Base-by-base conservation (phyloP, 2,797 vertebrate species). In the Eospalax fontanierii region DNA sequence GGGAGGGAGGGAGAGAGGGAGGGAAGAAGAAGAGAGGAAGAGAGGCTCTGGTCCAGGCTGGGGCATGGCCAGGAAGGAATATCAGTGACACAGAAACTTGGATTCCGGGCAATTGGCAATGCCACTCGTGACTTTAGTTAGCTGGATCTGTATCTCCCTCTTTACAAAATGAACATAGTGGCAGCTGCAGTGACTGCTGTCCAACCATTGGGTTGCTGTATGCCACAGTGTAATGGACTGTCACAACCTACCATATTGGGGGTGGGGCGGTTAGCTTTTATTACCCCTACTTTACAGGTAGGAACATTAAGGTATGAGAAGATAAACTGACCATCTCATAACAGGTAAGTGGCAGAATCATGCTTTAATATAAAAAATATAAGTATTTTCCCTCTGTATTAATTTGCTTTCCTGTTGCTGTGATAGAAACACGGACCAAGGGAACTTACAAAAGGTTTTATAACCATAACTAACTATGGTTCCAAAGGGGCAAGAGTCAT, bases 231-330 rank as follows among this genome's bases (percentile, higher is more conserved):
- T 91, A 30, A 0, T 74, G 59, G 76, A 74, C 50, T 46, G 24
- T 89, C 74, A 89, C 7, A 89, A 78, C 30, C 81, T 71, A n/a
- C 40, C 14, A 22, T 10, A 43, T 3, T 9, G 5, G 1, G 7
- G 22, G 2, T 9, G 5, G 1, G 7, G 22, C 4, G 28, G 15
- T 2, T 54, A 11, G 28, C 61, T 71, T 68, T 71, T 71, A 81
- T 35, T 63, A 83, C 2, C 70, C 35, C 35, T 74, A 90, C 87
- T 94, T 92, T 83, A 80, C 4, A 84, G 22, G 75, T 79, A 30
- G 33, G 10, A 87, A 75, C 61, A 80, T 0, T 46, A 40, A 93
- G 71, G 76, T 26, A 59, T 35, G 75, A 89, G 43, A 92, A 70
- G n/a, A 43, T 26, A 87, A 92, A 26, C 57, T 30, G 30, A 46